Evolutionary conservation across 2,113 vertebrate genomes (phyloP).

Genomic region (Syrrhaptes paradoxus): DNA sequence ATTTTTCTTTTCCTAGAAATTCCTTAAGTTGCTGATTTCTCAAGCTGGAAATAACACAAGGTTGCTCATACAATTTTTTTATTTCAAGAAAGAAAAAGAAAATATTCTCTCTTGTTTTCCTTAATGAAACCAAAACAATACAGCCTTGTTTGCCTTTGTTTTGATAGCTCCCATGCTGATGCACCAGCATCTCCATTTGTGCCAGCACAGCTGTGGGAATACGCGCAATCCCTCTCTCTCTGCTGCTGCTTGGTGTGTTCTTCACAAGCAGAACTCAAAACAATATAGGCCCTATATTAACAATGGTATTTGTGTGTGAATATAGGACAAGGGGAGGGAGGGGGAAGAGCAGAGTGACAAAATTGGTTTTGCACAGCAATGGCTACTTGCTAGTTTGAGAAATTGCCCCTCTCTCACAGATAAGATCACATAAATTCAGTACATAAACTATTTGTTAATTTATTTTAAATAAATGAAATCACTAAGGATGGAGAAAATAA

Average conservation of each 20-base stretch:
- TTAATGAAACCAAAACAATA: constrained; percentile 5
- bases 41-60: neutral
- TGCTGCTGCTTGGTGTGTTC: neutral
- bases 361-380: neutral
- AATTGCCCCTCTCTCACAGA: neutral
- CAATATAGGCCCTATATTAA: constrained; percentile 9
- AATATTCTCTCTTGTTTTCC: neutral
- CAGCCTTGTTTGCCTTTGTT: constrained; percentile 46
- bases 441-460: neutral
- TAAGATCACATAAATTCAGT: neutral
- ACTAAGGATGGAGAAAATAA: neutral
- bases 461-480: neutral
- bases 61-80: neutral
- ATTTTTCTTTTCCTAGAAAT: neutral
- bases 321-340: neutral
- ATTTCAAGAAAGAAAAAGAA: neutral
- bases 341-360: neutral
- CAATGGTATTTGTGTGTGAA: neutral
- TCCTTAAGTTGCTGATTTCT: neutral
- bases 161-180: constrained; percentile 34
- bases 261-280: neutral
- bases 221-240: neutral
- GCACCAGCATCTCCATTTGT: constrained; percentile 32
- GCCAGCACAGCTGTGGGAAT: constrained; percentile 68
- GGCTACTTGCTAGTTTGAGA: neutral